phyloP scores from a whole-genome alignment of 1,140 invertebrate genomes.

The Bombyx mori region ASM3026992v2 NC_085121.1:6437001-6437500 shows the following conservation, averaged over 20 bases:
- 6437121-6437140: slow-evolving; percentile 71
- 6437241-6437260: slow-evolving; percentile 50
- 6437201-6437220: slow-evolving; percentile 51
- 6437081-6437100: slow-evolving; percentile 75
- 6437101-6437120: slow-evolving; percentile 72
- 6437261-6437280: slow-evolving; percentile 48
- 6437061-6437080: slow-evolving; percentile 77
- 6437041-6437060: slow-evolving; percentile 75
- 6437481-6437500: too few species aligned
- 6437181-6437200: slow-evolving; percentile 71
- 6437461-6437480: too few species aligned
- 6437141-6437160: slow-evolving; percentile 71
- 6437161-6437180: slow-evolving; percentile 72
- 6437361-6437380: too few species aligned
- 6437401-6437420: too few species aligned
- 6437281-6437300: slow-evolving; percentile 59
- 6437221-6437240: slow-evolving; percentile 42
- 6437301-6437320: not conserved
- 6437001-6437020: slow-evolving; percentile 74
- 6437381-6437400: too few species aligned
- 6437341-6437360: too few species aligned
- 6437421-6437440: too few species aligned
- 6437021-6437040: slow-evolving; percentile 75
- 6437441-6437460: too few species aligned
- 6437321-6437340: too few species aligned